phyloP scores from a whole-genome alignment of 2,113 vertebrate species.

The Ceyx cyanopectus region DNA sequence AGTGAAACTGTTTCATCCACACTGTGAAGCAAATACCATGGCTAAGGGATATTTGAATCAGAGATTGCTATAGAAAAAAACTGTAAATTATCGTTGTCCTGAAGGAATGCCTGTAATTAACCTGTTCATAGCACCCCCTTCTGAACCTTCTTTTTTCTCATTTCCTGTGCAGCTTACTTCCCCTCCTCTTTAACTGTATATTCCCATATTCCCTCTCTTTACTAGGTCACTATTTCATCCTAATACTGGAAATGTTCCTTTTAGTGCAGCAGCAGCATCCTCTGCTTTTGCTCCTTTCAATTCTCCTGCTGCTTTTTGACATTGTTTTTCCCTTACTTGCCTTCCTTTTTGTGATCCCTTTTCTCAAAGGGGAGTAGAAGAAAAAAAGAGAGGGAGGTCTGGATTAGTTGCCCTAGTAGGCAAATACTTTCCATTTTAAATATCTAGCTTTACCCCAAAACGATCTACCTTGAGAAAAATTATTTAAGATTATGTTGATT shows the following conservation, averaged over 20 bases:
- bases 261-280: background rate
- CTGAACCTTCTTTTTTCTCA: background rate
- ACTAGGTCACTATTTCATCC: background rate
- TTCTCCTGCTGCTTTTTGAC: background rate
- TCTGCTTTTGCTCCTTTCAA: background rate
- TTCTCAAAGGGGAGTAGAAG: background rate
- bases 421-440: constrained; percentile 49
- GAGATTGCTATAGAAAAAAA: background rate
- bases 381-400: background rate
- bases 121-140: background rate
- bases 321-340: background rate
- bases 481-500: constrained; percentile 3
- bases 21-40: background rate
- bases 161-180: background rate
- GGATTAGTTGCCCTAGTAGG: background rate
- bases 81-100: background rate
- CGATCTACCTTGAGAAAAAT: background rate
- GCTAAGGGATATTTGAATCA: background rate
- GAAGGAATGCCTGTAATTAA: background rate
- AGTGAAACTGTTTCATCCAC: background rate
- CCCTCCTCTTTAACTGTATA: background rate
- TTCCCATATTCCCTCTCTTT: background rate
- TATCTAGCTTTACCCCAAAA: background rate
- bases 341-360: background rate
- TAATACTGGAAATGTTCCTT: background rate